A percentile compares a stretch with the other conserved stretches of the same genome.
Conservation (phyloP, 1,140 invertebrate genomes). For the Brachionus asplanchnoidis region DNA sequence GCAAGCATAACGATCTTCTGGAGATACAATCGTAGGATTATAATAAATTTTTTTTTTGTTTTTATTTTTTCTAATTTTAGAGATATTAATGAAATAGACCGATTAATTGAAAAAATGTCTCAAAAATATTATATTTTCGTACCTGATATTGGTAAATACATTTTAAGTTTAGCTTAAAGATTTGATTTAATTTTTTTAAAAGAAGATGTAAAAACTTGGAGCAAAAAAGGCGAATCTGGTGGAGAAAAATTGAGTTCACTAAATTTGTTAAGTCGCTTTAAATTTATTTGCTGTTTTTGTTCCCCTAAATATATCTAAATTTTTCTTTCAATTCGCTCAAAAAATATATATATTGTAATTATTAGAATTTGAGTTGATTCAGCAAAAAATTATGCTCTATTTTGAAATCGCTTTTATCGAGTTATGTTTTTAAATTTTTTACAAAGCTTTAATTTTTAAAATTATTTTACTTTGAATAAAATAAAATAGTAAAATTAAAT, state of each 20-base stretch:
- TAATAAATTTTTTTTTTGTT: background rate
- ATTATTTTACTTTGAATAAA: background rate
- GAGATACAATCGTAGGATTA: background rate
- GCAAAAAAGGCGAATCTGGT: background rate
- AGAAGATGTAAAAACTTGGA: constrained; percentile 20
- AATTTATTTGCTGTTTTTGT: constrained; percentile 38
- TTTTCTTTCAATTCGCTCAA: background rate
- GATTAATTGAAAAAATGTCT: background rate
- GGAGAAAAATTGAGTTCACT: background rate
- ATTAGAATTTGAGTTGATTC: background rate
- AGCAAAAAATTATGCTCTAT: background rate
- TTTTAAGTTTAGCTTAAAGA: background rate
- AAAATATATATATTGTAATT: background rate
- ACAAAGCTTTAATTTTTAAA: background rate
- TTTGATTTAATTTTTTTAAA: background rate
- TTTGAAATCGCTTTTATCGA: background rate
- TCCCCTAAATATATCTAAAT: constrained; percentile 33
- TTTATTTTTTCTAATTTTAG: background rate
- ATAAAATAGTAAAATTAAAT: no score
- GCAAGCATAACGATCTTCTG: background rate
- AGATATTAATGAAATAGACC: constrained; percentile 31
- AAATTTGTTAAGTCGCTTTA: constrained; percentile 3
- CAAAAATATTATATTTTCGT: constrained; percentile 41
- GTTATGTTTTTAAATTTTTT: background rate
- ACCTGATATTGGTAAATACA: background rate